Base-by-base conservation (phyloP, 2,797 vertebrate genomes). In the Buceros bicornis region DNA sequence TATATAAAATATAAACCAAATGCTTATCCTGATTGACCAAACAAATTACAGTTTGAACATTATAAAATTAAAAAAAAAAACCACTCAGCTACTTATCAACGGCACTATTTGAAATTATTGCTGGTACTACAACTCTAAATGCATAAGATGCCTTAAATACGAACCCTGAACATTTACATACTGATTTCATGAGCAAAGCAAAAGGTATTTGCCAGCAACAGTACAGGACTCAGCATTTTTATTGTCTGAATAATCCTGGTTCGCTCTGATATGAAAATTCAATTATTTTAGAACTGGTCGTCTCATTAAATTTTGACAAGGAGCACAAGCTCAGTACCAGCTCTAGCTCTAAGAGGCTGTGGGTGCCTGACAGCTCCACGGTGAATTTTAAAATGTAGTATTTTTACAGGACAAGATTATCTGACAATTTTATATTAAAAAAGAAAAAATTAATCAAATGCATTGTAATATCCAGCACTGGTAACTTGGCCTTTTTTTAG, bases 241-340 rank as follows among this genome's bases (percentile, higher is more conserved):
- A 99, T 99, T 99, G 99, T 99, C 99, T 99, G 99, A 98, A 98
- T 99, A 99, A 99, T 99, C 99, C 99, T 99, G 99, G 98, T 99
- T 99, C 95, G 98, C 99, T 99, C 99, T 99, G 99, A 99, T 99
- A 99, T 99, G 99, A 99, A 99, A 99, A 99, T 99, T 99, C 99
- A 99, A 99, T 99, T 99, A 99, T 99, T 99, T 99, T 99, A 99
- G 99, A 99, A 99, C 98, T 98, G 99, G 99, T 99, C 98, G 98
- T 99, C 99, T 98, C 98, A 98, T 99, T 99, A 99, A 99, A 99
- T 99, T 99, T 99, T 99, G 99, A 99, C 99, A 99, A 99, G 99
- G 98, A 98, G 98, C 99, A 98, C 98, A 97, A 98, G 99, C 98
- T 98, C 96, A 96, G 98, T 98, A 99, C 99, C 98, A 99, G 99